Evolutionary conservation across 2,797 vertebrate genomes (phyloP).

Genomic region (Platyrinchus mystaceus): DNA sequence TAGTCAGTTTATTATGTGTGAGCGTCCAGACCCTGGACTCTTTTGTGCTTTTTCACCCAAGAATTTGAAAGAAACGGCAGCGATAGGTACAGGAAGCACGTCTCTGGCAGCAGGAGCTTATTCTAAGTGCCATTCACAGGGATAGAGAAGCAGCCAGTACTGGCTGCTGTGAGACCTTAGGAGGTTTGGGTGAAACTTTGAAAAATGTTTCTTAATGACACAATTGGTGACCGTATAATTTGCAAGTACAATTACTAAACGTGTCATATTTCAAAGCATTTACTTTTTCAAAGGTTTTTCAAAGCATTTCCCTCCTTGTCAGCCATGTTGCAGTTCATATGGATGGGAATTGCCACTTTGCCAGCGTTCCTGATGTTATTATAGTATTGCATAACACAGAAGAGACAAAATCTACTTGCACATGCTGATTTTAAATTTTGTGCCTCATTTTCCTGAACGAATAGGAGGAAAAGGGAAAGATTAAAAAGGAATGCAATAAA

Average conservation of each 20-base stretch:
- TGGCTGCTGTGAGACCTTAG: neutral
- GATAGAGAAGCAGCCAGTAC: neutral
- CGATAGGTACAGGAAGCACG: rapidly evolving
- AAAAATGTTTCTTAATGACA: neutral
- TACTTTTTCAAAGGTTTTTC: neutral
- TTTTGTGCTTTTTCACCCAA: neutral
- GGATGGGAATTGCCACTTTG: neutral
- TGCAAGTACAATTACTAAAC: neutral
- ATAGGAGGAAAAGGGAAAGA: neutral
- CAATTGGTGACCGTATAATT: neutral
- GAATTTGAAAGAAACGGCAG: neutral
- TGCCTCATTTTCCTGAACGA: neutral
- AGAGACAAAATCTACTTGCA: neutral
- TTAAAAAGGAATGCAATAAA: neutral
- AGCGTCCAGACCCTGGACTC: neutral
- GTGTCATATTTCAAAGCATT: no score
- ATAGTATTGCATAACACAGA: neutral
- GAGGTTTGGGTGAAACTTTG: neutral
- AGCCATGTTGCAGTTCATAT: neutral
- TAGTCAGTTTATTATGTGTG: neutral
- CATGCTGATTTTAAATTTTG: neutral
- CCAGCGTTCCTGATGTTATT: neutral
- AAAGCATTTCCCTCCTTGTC: neutral
- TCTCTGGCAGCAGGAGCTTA: neutral
- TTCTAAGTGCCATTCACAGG: neutral